Base-by-base conservation (phyloP, 2,888 invertebrate species). In the Ceratothoa steindachneri region DNA sequence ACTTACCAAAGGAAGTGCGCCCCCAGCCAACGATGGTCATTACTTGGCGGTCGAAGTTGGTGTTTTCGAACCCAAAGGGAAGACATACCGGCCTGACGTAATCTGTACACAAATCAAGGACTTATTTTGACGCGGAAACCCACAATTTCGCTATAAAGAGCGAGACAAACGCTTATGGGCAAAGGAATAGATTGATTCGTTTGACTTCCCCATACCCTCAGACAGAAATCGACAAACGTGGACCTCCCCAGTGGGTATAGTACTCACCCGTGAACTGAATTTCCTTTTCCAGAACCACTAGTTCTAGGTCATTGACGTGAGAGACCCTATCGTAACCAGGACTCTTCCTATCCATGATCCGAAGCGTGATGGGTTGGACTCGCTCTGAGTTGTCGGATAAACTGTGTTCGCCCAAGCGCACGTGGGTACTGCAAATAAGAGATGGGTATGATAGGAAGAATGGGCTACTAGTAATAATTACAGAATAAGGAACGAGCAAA, bases 381-480 rank as follows among this genome's bases (percentile, higher is more conserved):
- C 60, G n/a, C 24, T 60, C 60, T 15, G 60, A 22, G 3, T 60
- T 60, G n/a, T n/a, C 12, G 24, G 60, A 60, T 7, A 2, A 1
- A 60, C 60, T 60, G 60, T 60, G 60, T 60, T 60, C 60, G 24
- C 60, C 60, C 22, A 60, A 60, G 12, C 19, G 27, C n/a, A 60
- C 60, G 60, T 60, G 60, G 24, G 60, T 60, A 22, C 60, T 60
- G 60, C 19, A 60, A 60, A 24, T 24, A 1, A 19, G 19, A 51
- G 19, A 51, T n/a, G 52, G 3, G n/a, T n/a, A n/a, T n/a, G n/a
- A n/a, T n/a, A n/a, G n/a, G n/a, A n/a, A n/a, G n/a, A n/a, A n/a
- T n/a, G n/a, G n/a, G n/a, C n/a, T n/a, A n/a, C n/a, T n/a, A n/a
- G n/a, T n/a, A n/a, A n/a, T n/a, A n/a, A n/a, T n/a, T n/a, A n/a